These are phyloP conservation scores for Linnaemya tessellans DNA, from an alignment of 2,888 invertebrate genomes.

Conservation along the genomic window DNA sequence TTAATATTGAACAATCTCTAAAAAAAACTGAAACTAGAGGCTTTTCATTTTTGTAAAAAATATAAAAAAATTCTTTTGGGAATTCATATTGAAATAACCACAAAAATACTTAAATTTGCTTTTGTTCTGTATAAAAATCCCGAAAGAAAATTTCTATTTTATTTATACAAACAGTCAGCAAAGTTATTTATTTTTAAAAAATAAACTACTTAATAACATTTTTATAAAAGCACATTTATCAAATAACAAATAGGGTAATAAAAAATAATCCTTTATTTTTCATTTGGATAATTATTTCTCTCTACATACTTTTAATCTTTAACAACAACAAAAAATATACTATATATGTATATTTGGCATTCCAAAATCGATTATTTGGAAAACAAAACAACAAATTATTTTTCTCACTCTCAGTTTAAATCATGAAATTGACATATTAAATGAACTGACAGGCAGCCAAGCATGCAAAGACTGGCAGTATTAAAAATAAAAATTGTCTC, in stretches of 20 bases:
- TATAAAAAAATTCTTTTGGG: no score
- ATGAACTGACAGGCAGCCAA: constrained; percentile 9
- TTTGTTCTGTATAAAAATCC: no score
- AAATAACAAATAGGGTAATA: constrained; percentile 55
- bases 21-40: no score
- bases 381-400: constrained; percentile 11
- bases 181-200: constrained; percentile 3
- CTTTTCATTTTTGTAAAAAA: no score
- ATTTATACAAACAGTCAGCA: no score
- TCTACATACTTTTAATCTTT: constrained; percentile 52
- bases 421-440: constrained; percentile 50
- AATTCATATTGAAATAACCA: no score
- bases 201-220: neutral
- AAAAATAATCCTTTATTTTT: constrained; percentile 59
- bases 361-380: constrained; percentile 57
- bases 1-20: no score
- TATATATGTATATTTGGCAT: constrained; percentile 11
- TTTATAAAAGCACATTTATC: constrained; percentile 24
- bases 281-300: constrained; percentile 30
- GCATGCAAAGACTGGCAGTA: constrained; percentile 37
- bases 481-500: constrained; percentile 64
- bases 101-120: no score
- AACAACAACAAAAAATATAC: constrained; percentile 9
- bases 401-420: constrained; percentile 5
- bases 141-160: no score